Evolutionary conservation across 2,888 invertebrate genomes (phyloP).

Genomic region (Adela reaumurella): DNA sequence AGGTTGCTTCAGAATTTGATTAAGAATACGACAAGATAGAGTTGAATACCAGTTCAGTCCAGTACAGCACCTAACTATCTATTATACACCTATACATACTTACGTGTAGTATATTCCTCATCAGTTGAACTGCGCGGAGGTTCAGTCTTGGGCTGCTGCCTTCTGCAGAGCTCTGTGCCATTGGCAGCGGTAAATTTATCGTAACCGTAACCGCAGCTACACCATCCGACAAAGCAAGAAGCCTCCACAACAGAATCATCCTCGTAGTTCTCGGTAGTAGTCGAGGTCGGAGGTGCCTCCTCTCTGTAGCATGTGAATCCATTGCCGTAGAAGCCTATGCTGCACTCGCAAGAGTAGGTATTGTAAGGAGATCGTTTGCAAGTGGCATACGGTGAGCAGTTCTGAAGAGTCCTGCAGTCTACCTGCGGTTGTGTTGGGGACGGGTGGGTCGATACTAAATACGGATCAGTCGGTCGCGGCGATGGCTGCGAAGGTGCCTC

Average conservation of each 20-base stretch:
- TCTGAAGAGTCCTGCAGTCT: slow-evolving; percentile 17
- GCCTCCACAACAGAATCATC: slow-evolving; percentile 34
- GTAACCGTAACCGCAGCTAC: slow-evolving; percentile 36
- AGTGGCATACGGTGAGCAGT: slow-evolving; percentile 29
- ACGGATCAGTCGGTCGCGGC: slow-evolving; percentile 17
- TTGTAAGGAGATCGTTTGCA: slow-evolving; percentile 20
- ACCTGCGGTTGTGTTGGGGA: too few species aligned
- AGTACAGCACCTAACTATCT: too few species aligned
- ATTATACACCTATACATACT: too few species aligned
- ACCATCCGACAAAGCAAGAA: slow-evolving; percentile 47
- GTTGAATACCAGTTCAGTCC: too few species aligned
- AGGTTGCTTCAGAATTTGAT: too few species aligned
- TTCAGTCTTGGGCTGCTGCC: neutral
- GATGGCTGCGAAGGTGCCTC: slow-evolving; percentile 12
- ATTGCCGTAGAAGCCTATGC: slow-evolving; percentile 67
- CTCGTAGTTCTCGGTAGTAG: slow-evolving; percentile 16
- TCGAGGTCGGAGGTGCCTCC: neutral
- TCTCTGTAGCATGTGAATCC: slow-evolving; percentile 50
- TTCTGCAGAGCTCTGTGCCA: neutral
- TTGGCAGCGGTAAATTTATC: slow-evolving; percentile 2
- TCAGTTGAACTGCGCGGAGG: slow-evolving; percentile 5
- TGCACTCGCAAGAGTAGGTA: slow-evolving; percentile 56
- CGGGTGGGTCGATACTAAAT: slow-evolving; percentile 19
- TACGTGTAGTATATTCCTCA: slow-evolving; percentile 10
- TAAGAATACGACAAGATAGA: too few species aligned